Conservation (phyloP, 2,113 vertebrate species). For the Microtus pennsylvanicus region DNA sequence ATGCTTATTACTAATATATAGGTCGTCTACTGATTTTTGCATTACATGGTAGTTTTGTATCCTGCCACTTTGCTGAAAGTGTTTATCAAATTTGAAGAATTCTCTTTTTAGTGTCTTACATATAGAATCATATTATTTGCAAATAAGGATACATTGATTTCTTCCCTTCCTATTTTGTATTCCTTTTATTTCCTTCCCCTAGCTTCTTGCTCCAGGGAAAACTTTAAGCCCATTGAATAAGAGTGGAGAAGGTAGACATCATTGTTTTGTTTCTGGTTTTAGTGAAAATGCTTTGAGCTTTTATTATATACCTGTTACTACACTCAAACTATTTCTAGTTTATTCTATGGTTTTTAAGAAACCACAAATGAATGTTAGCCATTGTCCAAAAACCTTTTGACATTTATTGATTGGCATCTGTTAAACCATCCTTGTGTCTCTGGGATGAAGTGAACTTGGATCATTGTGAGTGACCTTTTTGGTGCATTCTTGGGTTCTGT, state of each 20-base stretch:
- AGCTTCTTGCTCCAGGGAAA: background rate
- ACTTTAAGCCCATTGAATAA: background rate
- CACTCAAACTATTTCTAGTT: background rate
- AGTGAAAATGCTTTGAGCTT: background rate
- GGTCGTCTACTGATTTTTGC: background rate
- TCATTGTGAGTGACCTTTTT: background rate
- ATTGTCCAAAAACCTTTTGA: background rate
- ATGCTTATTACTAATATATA: background rate
- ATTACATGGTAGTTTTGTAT: background rate
- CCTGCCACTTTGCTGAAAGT: background rate
- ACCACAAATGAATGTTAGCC: background rate
- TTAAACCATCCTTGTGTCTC: background rate
- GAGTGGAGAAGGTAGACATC: background rate
- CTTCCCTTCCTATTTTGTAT: background rate
- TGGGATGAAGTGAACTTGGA: background rate
- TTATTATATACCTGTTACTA: background rate
- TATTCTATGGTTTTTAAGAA: background rate
- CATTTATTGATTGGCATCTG: background rate
- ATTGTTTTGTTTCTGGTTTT: background rate
- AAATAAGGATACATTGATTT: background rate
- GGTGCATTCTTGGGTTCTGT: background rate
- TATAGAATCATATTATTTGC: background rate
- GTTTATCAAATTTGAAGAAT: background rate
- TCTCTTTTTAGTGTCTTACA: background rate
- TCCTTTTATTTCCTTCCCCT: background rate